Evolutionary conservation across 53 echinoderm and acorn worm species (phyloP).

Genomic region (Stichopus horrens): DNA sequence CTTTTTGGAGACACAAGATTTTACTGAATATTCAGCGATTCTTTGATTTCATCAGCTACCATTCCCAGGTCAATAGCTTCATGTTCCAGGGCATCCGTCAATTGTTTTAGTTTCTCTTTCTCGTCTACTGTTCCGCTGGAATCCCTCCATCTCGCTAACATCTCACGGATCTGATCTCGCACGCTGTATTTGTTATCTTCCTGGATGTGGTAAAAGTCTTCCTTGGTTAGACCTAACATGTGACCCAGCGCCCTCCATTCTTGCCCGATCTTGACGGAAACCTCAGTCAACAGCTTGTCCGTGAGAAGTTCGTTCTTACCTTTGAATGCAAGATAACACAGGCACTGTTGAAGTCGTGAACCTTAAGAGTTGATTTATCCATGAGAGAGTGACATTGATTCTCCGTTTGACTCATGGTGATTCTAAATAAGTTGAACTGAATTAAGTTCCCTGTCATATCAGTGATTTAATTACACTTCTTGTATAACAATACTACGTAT

Average conservation of each 20-base stretch:
- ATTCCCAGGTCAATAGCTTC: slow-evolving; percentile 23
- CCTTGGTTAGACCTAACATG: slow-evolving; percentile 10
- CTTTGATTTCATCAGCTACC: slow-evolving; percentile 7
- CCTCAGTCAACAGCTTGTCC: slow-evolving; percentile 8
- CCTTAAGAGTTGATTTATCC: too few relatives aligned
- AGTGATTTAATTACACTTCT: too few relatives aligned
- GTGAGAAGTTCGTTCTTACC: slow-evolving; percentile 12
- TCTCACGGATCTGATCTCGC: slow-evolving; percentile 17
- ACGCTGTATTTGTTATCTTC: slow-evolving; percentile 8
- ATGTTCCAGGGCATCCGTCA: background rate
- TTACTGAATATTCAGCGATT: background rate
- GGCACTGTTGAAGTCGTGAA: background rate
- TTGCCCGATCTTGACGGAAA: background rate
- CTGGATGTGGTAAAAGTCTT: slow-evolving; percentile 22
- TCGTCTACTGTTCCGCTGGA: background rate
- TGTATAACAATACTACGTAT: too few relatives aligned
- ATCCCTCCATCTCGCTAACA: slow-evolving; percentile 37
- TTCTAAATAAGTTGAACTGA: too few relatives aligned
- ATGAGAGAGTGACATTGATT: too few relatives aligned
- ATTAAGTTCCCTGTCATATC: too few relatives aligned
- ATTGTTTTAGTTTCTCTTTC: background rate
- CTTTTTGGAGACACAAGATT: too few relatives aligned
- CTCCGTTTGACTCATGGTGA: too few relatives aligned
- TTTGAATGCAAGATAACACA: background rate
- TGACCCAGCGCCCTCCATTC: slow-evolving; percentile 16